Percentiles rank a stretch among this genome's conserved stretches.
Evolutionary conservation across 2,888 invertebrate species (phyloP).

Genomic region (Bedellia somnulentella): DNA sequence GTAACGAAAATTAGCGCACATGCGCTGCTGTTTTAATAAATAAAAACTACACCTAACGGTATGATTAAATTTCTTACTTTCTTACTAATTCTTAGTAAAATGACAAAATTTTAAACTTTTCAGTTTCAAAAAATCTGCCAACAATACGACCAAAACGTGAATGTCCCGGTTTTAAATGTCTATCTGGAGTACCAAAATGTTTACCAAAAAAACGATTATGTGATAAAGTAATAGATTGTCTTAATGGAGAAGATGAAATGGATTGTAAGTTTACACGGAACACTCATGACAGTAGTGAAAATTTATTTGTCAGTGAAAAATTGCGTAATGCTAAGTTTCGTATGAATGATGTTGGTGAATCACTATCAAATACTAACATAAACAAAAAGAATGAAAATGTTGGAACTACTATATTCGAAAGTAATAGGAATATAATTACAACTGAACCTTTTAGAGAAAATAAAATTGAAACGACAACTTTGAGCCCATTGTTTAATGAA

Average conservation of each 20-base stretch:
- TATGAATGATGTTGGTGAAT: too few relatives aligned
- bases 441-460: background rate
- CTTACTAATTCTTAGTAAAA: too few relatives aligned
- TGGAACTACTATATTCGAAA: too few relatives aligned
- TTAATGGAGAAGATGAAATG: conserved; percentile 79
- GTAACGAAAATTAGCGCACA: too few relatives aligned
- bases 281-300: background rate
- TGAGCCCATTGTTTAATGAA: too few relatives aligned
- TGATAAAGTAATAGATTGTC: conserved; percentile 74
- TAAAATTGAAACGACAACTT: conserved; percentile 1
- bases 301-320: conserved; percentile 4
- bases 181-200: conserved; percentile 67
- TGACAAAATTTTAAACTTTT: conserved; percentile 11
- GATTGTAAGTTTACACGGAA: conserved; percentile 51
- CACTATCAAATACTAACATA: too few relatives aligned
- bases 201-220: conserved; percentile 67
- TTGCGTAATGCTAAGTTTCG: too few relatives aligned
- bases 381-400: too few relatives aligned
- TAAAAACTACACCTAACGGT: too few relatives aligned
- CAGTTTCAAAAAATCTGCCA: conserved; percentile 50
- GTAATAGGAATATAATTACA: too few relatives aligned
- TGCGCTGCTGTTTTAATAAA: too few relatives aligned
- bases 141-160: conserved; percentile 52
- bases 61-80: too few relatives aligned
- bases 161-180: conserved; percentile 76